A percentile compares a stretch with the other conserved stretches of the same genome.
Conservation (phyloP, 2,888 invertebrate species). For the Drosophila merina region DNA sequence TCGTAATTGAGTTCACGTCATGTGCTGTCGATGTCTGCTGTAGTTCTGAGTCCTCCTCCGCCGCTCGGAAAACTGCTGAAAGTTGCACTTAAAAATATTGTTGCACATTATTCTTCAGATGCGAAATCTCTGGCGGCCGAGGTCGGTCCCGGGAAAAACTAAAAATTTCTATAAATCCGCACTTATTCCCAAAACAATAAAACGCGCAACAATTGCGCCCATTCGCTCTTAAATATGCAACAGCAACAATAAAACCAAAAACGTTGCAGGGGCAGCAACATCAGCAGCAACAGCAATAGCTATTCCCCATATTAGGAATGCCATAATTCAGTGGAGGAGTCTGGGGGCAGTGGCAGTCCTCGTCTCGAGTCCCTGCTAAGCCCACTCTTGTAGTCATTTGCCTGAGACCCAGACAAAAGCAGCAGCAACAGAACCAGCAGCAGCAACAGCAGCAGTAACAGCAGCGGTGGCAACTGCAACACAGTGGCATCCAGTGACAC, state of each 20-base stretch:
- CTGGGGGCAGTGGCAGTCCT: constrained; percentile 52
- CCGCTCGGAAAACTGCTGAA: constrained; percentile 28
- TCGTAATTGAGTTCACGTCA: constrained; percentile 71
- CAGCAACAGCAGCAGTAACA: constrained; percentile 41
- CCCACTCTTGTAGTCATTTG: constrained; percentile 80
- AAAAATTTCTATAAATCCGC: constrained; percentile 74
- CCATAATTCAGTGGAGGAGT: constrained; percentile 71
- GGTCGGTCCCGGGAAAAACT: constrained; percentile 43
- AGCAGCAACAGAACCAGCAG: constrained; percentile 48
- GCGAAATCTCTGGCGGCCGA: constrained; percentile 8
- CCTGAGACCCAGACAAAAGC: constrained; percentile 54
- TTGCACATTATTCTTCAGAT: constrained; percentile 36
- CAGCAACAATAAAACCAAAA: constrained; percentile 33
- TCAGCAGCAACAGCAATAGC: constrained; percentile 12
- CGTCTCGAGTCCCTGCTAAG: constrained; percentile 50
- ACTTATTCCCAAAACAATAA: constrained; percentile 78
- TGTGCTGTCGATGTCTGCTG: constrained; percentile 44
- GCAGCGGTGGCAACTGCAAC: constrained; percentile 33
- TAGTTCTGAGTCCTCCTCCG: not conserved
- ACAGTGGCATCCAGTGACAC: constrained; percentile 60
- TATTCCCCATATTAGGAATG: constrained; percentile 67
- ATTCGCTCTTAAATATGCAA: constrained; percentile 73
- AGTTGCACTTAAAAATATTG: constrained; percentile 63
- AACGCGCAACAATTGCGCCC: constrained; percentile 77
- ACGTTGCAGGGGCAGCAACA: constrained; percentile 2